Base-by-base conservation (phyloP, 2,797 vertebrate genomes). In the Sebastes melanostomus region DNA sequence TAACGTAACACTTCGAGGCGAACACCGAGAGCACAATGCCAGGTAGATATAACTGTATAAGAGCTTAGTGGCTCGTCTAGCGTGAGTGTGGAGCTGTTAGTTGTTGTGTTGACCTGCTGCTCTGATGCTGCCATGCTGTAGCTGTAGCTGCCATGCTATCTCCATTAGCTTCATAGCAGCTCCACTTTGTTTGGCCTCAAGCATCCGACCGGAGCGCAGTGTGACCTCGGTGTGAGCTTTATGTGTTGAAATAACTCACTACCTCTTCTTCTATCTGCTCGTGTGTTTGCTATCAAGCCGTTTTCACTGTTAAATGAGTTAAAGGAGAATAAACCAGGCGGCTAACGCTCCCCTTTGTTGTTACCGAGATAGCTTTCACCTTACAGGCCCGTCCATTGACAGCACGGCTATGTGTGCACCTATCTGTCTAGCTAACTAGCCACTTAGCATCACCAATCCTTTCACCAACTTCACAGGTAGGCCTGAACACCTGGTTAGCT, bases 121-220 rank as follows among this genome's bases (percentile, higher is more conserved):
- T 58, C 80, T 36, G 91, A 91, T 84, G 91, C 91, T 91, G 91
- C 93, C 92, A 94, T 92, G 92, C 91, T 92, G 83, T 93, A 95
- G 93, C 91, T 89, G 34, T 36, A 42, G 38, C 38, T 42, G 13
- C 38, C 38, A 14, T 42, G 38, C 38, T 42, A 42, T 42, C 38
- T 42, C 38, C 38, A 42, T 42, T 42, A 14, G 38, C 88, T 77
- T 84, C 92, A 91, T 94, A 93, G 84, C 82, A 56, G 58, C 66
- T 42, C 78, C 56, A 91, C 88, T 92, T 90, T 92, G 87, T 90
- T 89, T 90, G 83, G 89, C 84, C 88, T 84, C 46, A 3, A 70
- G 77, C 85, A 78, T 82, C 81, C 54, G 4, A 46, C 42, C 30
- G 42, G 61, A 22, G 20, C 12, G 30, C 24, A 20, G 42, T 81